Conservation (phyloP, 1,140 invertebrate species). For the Drepana arcuata region DNA sequence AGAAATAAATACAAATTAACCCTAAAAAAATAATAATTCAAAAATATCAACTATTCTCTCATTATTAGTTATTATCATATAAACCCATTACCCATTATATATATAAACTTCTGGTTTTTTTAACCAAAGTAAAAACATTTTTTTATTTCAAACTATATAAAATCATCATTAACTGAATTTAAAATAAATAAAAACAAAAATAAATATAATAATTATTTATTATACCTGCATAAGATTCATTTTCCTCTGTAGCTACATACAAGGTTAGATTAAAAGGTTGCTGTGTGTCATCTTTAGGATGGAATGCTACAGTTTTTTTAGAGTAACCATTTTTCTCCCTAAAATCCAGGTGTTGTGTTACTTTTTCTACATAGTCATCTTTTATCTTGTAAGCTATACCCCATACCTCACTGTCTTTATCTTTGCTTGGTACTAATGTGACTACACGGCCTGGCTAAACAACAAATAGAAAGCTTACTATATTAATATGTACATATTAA, state of each 20-base stretch:
- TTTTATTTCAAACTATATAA: neutral
- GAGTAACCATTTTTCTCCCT: slow-evolving; percentile 93
- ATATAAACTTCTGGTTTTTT: no score
- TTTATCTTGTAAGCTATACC: slow-evolving; percentile 93
- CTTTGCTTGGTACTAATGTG: slow-evolving; percentile 81
- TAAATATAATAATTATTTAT: slow-evolving; percentile 1
- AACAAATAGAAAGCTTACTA: no score
- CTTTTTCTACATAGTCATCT: slow-evolving; percentile 76
- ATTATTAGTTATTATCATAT: neutral
- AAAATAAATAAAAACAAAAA: slow-evolving; percentile 4
- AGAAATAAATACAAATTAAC: no score
- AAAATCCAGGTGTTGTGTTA: slow-evolving; percentile 87
- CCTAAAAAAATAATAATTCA: no score
- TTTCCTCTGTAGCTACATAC: slow-evolving; percentile 86
- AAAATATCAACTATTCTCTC: no score
- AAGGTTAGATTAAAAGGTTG: slow-evolving; percentile 82
- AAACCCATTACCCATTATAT: no score
- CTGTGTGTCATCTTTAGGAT: slow-evolving; percentile 71
- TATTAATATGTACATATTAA: no score
- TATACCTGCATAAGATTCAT: slow-evolving; percentile 81
- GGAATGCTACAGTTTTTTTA: slow-evolving; percentile 78
- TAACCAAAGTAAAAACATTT: no score
- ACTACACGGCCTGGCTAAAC: slow-evolving; percentile 92
- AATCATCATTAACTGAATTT: neutral
- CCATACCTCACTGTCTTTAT: slow-evolving; percentile 83